Conservation (phyloP, 2,888 invertebrate species). For the Apodemia mormo region DNA sequence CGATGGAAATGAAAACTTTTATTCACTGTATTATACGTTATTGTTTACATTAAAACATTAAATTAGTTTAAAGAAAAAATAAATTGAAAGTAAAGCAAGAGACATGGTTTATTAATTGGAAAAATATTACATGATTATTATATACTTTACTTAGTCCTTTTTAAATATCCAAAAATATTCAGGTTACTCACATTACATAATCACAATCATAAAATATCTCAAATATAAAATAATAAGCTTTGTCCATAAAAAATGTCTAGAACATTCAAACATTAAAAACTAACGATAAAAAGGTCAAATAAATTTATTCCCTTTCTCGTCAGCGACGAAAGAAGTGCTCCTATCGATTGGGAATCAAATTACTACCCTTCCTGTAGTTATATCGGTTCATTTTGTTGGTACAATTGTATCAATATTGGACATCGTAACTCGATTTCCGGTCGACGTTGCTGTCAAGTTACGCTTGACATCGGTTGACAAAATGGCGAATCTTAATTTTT, state of each 20-base stretch:
- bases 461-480: slow-evolving; percentile 46
- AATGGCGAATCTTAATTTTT: slow-evolving; percentile 44
- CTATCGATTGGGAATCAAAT: slow-evolving; percentile 58
- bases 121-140: no score
- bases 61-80: no score
- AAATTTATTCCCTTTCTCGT: slow-evolving; percentile 43
- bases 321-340: slow-evolving; percentile 42
- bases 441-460: slow-evolving; percentile 55
- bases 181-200: no score
- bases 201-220: no score
- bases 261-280: slow-evolving; percentile 27
- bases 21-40: no score
- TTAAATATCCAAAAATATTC: no score
- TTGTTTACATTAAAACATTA: no score
- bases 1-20: no score
- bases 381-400: slow-evolving; percentile 64
- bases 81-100: no score
- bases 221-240: no score
- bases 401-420: slow-evolving; percentile 76
- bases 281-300: slow-evolving; percentile 32
- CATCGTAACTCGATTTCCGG: slow-evolving; percentile 67
- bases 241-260: not conserved
- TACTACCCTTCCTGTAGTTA: slow-evolving; percentile 58
- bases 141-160: no score
- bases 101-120: no score